Evolutionary conservation across 2,113 vertebrate species (phyloP), one percentile per base, ranked within the genome.

Genomic region (Callipepla squamata): DNA sequence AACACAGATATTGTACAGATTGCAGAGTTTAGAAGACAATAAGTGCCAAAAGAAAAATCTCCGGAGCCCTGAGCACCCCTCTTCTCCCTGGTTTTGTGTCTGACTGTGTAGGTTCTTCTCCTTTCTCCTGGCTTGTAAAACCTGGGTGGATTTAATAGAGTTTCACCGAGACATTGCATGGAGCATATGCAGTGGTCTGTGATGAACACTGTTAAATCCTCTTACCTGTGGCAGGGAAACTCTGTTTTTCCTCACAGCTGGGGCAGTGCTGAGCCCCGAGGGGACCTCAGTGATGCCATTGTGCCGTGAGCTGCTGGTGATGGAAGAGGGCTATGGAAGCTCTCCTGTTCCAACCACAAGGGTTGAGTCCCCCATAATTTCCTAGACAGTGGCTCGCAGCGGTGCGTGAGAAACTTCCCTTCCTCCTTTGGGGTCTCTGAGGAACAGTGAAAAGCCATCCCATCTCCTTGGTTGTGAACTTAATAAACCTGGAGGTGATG

Each of bases 1-100:
- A 97, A 94, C 95, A 92, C 28, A 95, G 95, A 90, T 91, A 96
- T 95, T 72, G 86, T 83, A 94, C 96, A 69, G 95, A 95, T 96
- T 94, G 95, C 1, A 20, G 91, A 92, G 94, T 93, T 96, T 80
- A 96, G 94, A 85, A 95, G 96, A 93, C 93, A 91, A 59, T 85
- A 63, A 94, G 55, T 34, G 81, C 87, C 91, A 90, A 89, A 86
- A 34, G 62, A 79, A 51, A 40, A 94, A 92, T 79, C 79, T 83
- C 61, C 61, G 5, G 57, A 28, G 61, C 61, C 61, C 61, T 8
- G n/a, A 28, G 25, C 61, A 40, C 61, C 61, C 61, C 63, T 57
- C 30, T 57, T 32, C 53, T 57, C 30, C 53, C 53, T 32, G 30
- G 28, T 19, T 51, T 51, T 51, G 50, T 26, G 50, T 7, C 50